Conservation (phyloP, 1,140 invertebrate genomes). For the Stratiolaelaps scimitus region DNA sequence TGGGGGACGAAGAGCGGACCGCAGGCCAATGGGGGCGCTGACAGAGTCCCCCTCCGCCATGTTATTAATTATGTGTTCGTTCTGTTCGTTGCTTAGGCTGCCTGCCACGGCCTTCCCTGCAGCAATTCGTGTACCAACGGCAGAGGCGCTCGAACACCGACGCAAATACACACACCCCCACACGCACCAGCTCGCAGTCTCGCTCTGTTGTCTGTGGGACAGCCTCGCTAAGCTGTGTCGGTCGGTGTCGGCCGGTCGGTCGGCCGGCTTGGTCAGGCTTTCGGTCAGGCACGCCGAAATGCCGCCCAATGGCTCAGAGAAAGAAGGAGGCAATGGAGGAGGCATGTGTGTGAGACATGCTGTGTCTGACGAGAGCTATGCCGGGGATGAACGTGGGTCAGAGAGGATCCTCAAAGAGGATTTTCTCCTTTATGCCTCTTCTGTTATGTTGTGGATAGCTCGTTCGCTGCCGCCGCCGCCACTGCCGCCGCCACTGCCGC, state of each 20-base stretch:
- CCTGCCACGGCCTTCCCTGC: too few species aligned
- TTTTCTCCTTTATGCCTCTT: slow-evolving; percentile 15
- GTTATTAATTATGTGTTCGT: slow-evolving; percentile 28
- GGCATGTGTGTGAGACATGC: background rate
- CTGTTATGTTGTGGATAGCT: background rate
- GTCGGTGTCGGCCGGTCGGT: background rate
- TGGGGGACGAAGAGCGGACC: slow-evolving; percentile 5
- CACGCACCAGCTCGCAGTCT: background rate
- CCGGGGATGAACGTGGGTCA: background rate
- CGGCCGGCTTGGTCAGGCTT: too few species aligned
- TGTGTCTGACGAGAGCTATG: background rate
- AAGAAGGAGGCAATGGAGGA: background rate
- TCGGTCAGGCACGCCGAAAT: background rate
- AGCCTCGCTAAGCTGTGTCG: too few species aligned
- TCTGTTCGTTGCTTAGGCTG: too few species aligned
- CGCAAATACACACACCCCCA: background rate
- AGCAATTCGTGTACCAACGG: too few species aligned
- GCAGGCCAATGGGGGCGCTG: background rate
- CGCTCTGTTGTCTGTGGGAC: too few species aligned
- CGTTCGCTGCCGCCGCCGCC: background rate
- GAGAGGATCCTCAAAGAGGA: slow-evolving; percentile 25
- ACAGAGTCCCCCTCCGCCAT: background rate
- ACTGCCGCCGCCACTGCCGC: background rate
- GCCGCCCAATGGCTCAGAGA: background rate
- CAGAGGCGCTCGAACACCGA: slow-evolving; percentile 9